Conservation (phyloP, 2,888 invertebrate genomes). For the Nasonovia ribisnigri region DNA sequence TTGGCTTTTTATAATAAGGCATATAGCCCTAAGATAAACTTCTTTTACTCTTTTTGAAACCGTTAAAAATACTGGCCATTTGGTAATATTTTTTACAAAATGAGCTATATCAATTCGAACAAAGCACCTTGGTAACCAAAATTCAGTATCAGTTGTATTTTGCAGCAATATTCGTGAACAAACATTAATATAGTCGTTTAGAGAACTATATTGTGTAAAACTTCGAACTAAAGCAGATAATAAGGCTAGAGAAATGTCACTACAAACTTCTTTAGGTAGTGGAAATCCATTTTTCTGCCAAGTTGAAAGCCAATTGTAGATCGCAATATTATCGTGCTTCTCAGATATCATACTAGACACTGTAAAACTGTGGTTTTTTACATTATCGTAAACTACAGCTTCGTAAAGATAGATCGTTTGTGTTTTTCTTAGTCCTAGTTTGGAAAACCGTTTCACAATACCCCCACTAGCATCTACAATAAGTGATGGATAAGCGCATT, state of each 20-base stretch:
- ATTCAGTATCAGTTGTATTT: background rate
- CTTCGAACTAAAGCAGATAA: slow-evolving; percentile 22
- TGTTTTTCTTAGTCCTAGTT: background rate
- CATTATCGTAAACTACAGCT: background rate
- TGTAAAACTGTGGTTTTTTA: background rate
- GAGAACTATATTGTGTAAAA: slow-evolving; percentile 13
- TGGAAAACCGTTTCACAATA: background rate
- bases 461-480: background rate
- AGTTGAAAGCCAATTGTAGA: background rate
- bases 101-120: slow-evolving; percentile 6
- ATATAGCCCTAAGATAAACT: background rate
- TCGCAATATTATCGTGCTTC: background rate
- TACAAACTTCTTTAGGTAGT: slow-evolving; percentile 35
- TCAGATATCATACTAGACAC: slow-evolving; percentile 14
- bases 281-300: background rate
- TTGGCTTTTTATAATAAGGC: slow-evolving; percentile 17
- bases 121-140: slow-evolving; percentile 35
- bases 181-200: background rate
- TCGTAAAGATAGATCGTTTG: background rate
- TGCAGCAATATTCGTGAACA: background rate
- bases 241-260: slow-evolving; percentile 26
- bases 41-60: slow-evolving; percentile 19
- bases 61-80: background rate
- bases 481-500: background rate
- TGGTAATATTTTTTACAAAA: slow-evolving; percentile 17